Evolutionary conservation across 2,888 invertebrate genomes (phyloP).

Genomic region (Ornithoptera alexandrae): DNA sequence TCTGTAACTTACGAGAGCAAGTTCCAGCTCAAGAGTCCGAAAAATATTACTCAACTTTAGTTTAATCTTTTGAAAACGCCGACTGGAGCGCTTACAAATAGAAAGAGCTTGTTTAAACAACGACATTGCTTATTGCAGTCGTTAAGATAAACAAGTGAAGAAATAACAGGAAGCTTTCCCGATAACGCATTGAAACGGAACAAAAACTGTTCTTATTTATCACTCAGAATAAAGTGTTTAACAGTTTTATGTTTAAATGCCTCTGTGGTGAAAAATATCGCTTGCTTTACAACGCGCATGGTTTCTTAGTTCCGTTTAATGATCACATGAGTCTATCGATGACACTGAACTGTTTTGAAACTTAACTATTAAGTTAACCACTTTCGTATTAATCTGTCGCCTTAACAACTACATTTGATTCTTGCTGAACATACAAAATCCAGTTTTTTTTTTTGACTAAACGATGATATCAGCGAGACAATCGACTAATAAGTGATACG

Average conservation of each 20-base stretch:
- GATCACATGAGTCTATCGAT: no score
- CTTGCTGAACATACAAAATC: no score
- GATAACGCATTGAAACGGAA: slow-evolving; percentile 1
- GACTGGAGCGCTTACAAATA: slow-evolving; percentile 23
- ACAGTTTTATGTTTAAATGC: background rate
- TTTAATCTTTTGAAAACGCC: slow-evolving; percentile 28
- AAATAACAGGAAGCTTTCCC: slow-evolving; percentile 2
- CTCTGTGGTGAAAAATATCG: no score
- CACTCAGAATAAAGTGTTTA: background rate
- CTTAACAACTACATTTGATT: no score
- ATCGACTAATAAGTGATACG: no score
- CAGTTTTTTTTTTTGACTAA: no score
- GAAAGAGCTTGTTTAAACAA: slow-evolving; percentile 26
- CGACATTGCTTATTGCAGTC: slow-evolving; percentile 26
- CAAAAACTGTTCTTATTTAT: slow-evolving; percentile 1
- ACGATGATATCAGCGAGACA: no score
- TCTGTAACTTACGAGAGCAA: slow-evolving; percentile 5
- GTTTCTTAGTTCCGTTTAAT: no score
- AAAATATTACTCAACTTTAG: slow-evolving; percentile 28
- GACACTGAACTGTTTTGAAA: no score
- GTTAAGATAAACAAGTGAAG: slow-evolving; percentile 20
- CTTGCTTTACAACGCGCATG: no score
- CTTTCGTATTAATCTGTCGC: no score
- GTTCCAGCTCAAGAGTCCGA: slow-evolving; percentile 21
- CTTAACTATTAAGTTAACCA: no score